Conservation (phyloP, 1,140 invertebrate species). For the Streblospio benedicti region DNA sequence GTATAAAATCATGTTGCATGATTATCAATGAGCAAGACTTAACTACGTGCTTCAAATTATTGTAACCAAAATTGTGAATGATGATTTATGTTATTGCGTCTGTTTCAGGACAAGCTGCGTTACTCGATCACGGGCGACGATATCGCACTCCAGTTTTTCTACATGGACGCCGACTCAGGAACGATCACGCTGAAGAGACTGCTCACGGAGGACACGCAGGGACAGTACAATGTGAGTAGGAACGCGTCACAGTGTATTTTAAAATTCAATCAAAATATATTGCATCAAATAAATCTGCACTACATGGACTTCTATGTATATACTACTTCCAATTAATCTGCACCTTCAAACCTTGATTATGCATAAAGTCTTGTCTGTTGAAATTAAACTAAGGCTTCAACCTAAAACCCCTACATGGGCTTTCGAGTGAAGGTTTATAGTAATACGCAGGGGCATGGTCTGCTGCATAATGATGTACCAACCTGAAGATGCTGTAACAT, state of each 20-base stretch:
- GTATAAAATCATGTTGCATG: too few relatives aligned
- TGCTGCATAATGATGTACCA: too few relatives aligned
- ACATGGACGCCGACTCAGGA: slow-evolving; percentile 73
- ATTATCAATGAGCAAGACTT: too few relatives aligned
- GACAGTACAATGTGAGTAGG: slow-evolving; percentile 65
- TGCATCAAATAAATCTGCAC: too few relatives aligned
- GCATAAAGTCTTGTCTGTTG: background rate
- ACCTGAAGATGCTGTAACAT: too few relatives aligned
- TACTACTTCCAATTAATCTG: too few relatives aligned
- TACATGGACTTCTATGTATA: too few relatives aligned
- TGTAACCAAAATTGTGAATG: too few relatives aligned
- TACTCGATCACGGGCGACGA: slow-evolving; percentile 74
- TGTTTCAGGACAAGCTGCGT: slow-evolving; percentile 47
- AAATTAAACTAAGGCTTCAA: background rate
- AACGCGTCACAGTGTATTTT: background rate
- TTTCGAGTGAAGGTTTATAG: too few relatives aligned
- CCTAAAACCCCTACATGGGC: background rate
- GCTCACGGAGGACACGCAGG: slow-evolving; percentile 70
- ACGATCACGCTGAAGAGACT: slow-evolving; percentile 69
- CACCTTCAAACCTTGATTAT: background rate
- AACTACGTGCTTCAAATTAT: too few relatives aligned
- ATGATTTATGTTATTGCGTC: too few relatives aligned
- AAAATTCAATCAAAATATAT: background rate
- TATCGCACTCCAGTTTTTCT: slow-evolving; percentile 72
- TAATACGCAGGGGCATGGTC: too few relatives aligned